Evolutionary conservation across 2,113 vertebrate species (phyloP), one percentile per base, ranked within the genome.

Genomic region (Seriola dumerili): DNA sequence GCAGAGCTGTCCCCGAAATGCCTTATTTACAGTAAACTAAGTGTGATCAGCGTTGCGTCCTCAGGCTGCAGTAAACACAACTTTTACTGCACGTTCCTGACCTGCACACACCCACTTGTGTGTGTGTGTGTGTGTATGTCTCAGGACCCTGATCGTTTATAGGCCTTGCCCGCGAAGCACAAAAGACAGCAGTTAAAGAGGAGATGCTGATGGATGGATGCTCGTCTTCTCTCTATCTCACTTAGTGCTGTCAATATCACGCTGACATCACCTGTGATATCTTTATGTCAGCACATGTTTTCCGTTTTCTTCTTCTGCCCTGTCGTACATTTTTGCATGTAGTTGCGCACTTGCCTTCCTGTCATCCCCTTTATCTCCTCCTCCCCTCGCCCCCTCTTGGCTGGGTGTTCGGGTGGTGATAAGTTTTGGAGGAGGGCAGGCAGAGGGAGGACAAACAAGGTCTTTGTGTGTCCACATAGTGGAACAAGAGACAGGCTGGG

Each of bases 111-210:
- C 72, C 29, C 16, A n/a, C 13, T 46, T 17, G 25, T 76, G 64
- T 36, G 71, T 38, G 32, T 17, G 8, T 14, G 36, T 69, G 16
- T 17, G 23, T 76, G 63, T 34, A 95, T 94, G 94, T 95, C 89
- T 91, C 78, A 50, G 78, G 72, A 78, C 80, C 84, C 58, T 46
- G 13, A 36, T 69, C 76, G 80, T 80, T 68, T 38, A 87, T 85
- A 85, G 89, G 91, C 92, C 89, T 83, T 67, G 74, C 91, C 77
- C 80, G 66, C 59, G 77, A 91, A 86, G 88, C 92, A 94, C 92
- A 94, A 93, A 94, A 94, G 84, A 91, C 92, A 92, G 85, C 90
- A 91, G 96, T 94, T 90, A 94, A 93, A 87, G 90, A 93, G 84
- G 25, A 66, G 72, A 29, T n/a, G 61, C 21, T 73, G 69, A 81